phyloP scores from a whole-genome alignment of 1,140 invertebrate species.

The Orchesella cincta region DNA sequence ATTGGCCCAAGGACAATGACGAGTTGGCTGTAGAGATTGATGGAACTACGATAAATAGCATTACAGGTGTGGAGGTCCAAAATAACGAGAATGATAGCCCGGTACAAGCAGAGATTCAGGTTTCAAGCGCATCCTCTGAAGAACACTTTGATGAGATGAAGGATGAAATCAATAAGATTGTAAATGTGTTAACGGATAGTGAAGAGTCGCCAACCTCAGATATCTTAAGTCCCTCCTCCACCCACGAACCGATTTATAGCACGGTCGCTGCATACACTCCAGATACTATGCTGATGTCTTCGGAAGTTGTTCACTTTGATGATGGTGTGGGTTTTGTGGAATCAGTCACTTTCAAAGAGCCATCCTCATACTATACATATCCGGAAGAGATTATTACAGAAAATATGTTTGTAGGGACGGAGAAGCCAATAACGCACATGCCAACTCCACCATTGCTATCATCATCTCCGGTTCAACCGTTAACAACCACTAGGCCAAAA shows the following conservation, averaged over 20 bases:
- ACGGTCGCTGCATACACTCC: neutral
- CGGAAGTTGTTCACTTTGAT: neutral
- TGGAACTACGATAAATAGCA: slow-evolving; percentile 15
- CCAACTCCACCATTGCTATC: slow-evolving; percentile 43
- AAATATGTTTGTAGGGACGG: neutral
- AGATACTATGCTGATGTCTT: neutral
- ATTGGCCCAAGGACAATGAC: slow-evolving; percentile 47
- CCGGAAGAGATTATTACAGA: neutral
- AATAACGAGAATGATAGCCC: neutral
- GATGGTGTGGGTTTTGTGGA: neutral
- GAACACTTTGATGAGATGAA: slow-evolving; percentile 33
- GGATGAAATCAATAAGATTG: slow-evolving; percentile 46
- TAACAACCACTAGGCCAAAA: neutral
- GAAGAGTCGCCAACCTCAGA: neutral
- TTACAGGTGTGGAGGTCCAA: neutral
- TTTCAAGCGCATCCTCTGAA: slow-evolving; percentile 37
- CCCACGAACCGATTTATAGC: neutral
- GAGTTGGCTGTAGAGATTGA: slow-evolving; percentile 32
- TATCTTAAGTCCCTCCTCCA: neutral
- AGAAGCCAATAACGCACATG: slow-evolving; percentile 33
- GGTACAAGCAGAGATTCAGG: slow-evolving; percentile 7
- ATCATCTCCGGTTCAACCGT: neutral
- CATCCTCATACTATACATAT: too few relatives aligned
- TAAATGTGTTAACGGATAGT: slow-evolving; percentile 40
- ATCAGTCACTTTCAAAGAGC: neutral